Percentiles rank a stretch among this genome's conserved stretches.
Conservation (phyloP, 2,113 vertebrate genomes). For the Mungos mungo region DNA sequence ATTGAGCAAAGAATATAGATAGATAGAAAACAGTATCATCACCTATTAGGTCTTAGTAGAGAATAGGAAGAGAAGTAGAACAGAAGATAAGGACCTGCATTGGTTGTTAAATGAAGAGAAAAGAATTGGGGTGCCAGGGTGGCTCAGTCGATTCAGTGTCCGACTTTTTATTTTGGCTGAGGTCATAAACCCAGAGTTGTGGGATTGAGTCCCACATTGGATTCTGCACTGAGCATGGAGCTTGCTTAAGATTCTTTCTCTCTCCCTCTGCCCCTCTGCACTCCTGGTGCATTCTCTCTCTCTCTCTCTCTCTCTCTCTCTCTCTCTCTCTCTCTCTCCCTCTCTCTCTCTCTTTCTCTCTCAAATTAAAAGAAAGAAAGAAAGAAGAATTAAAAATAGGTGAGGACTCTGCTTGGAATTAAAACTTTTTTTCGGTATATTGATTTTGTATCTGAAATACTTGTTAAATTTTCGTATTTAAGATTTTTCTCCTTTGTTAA, state of each 20-base stretch:
- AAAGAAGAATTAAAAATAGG: neutral
- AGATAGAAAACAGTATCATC: neutral
- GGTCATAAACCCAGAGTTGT: too few species aligned
- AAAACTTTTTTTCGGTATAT: neutral
- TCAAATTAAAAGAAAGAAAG: too few species aligned
- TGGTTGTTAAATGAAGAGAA: neutral
- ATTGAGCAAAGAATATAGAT: neutral
- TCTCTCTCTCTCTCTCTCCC: too few species aligned
- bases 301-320: too few species aligned
- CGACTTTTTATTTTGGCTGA: too few species aligned
- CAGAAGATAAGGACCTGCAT: neutral
- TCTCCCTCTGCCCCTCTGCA: too few species aligned
- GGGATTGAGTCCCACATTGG: too few species aligned
- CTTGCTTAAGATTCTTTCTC: too few species aligned
- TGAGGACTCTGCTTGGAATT: neutral
- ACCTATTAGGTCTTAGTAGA: neutral
- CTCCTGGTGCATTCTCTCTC: too few species aligned
- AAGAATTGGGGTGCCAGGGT: neutral
- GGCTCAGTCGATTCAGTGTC: too few species aligned
- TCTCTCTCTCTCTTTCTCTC: too few species aligned
- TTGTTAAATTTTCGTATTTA: conserved; percentile 11
- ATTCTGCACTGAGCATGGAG: too few species aligned
- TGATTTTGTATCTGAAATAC: neutral
- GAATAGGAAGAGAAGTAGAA: neutral
- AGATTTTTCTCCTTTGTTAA: neutral